Conservation (phyloP, 2,113 vertebrate genomes). For the Perca fluviatilis region DNA sequence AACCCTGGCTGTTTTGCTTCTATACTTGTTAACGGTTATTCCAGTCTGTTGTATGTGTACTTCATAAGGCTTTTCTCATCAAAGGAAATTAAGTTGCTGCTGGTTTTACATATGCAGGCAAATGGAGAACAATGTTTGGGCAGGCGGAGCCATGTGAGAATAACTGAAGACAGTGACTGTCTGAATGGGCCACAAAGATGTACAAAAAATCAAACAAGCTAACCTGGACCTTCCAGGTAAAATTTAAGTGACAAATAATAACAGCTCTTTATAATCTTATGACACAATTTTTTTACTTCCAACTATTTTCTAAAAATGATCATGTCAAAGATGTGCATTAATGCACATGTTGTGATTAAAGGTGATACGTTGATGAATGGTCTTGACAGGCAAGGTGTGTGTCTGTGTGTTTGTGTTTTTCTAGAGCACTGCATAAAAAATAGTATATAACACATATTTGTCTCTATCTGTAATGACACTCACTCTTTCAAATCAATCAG, state of each 20-base stretch:
- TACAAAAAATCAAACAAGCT: background rate
- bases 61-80: background rate
- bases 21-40: background rate
- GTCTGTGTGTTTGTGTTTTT: background rate
- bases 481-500: no score
- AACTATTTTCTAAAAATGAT: conserved; percentile 1
- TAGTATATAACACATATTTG: no score
- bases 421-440: no score
- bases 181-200: background rate
- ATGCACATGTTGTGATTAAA: conserved; percentile 43
- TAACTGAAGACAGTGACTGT: background rate
- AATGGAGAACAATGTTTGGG: background rate
- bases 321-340: background rate
- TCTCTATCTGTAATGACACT: no score
- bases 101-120: background rate
- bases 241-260: background rate
- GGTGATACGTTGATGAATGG: conserved; percentile 49
- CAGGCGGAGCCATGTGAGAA: background rate
- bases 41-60: background rate
- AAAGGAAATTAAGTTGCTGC: background rate
- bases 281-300: background rate
- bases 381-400: conserved; percentile 23
- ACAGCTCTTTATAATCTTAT: background rate
- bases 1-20: background rate
- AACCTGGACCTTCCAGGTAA: background rate